A percentile compares a stretch with the other conserved stretches of the same genome.
phyloP scores from a whole-genome alignment of 2,888 invertebrate species.

The Drosophila sordidula region DNA sequence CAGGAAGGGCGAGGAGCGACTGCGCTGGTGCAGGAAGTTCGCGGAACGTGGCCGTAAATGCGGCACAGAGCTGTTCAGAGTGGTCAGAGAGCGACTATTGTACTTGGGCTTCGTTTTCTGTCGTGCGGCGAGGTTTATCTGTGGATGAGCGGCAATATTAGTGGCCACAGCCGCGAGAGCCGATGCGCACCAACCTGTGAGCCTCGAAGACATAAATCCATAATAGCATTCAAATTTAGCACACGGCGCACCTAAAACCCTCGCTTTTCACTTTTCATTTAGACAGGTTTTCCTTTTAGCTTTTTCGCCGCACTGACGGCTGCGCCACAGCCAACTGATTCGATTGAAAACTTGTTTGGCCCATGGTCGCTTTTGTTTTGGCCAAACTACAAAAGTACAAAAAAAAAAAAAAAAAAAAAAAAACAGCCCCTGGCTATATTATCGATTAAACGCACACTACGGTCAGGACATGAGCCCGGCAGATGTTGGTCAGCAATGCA shows the following conservation, averaged over 20 bases:
- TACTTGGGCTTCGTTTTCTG: conserved; percentile 84
- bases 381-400: conserved; percentile 37
- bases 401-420: neutral
- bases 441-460: conserved; percentile 75
- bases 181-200: conserved; percentile 81
- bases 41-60: conserved; percentile 83
- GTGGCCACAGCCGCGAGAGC: neutral
- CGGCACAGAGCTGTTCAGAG: conserved; percentile 55
- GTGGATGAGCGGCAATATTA: conserved; percentile 5
- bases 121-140: conserved; percentile 85
- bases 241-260: conserved; percentile 7
- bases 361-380: conserved; percentile 65
- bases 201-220: conserved; percentile 85
- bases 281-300: conserved; percentile 23
- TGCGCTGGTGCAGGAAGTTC: conserved; percentile 79
- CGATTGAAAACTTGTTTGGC: conserved; percentile 24
- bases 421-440: conserved; percentile 52
- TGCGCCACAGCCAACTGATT: conserved; percentile 68
- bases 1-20: conserved; percentile 79
- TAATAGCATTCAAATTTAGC: conserved; percentile 65
- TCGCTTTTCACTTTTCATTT: conserved; percentile 50
- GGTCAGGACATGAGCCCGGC: conserved; percentile 51
- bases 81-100: conserved; percentile 69
- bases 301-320: conserved; percentile 42
- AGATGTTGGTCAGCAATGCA: conserved; percentile 70